Evolutionary conservation across 2,113 vertebrate species (phyloP).

Genomic region (Ceuthmochares aereus): DNA sequence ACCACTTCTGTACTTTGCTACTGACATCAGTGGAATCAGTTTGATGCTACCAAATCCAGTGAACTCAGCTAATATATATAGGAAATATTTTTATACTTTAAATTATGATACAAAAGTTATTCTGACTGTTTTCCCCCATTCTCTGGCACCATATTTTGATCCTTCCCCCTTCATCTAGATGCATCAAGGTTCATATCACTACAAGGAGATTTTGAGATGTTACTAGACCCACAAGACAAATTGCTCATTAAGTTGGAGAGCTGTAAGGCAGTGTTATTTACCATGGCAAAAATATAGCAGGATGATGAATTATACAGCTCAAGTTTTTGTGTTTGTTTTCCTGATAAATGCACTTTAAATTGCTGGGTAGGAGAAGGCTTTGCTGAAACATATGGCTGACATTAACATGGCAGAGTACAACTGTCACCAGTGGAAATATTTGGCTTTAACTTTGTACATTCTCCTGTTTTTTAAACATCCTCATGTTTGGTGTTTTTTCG

Average conservation of each 20-base stretch:
- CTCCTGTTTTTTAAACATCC: not conserved
- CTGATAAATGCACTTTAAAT: not conserved
- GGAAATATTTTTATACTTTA: not conserved
- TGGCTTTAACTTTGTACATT: not conserved
- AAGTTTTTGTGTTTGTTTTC: not conserved
- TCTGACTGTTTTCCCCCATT: not conserved
- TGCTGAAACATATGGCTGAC: not conserved
- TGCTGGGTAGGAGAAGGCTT: not conserved
- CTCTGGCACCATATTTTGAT: not conserved
- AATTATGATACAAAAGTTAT: not conserved
- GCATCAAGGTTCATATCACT: not conserved
- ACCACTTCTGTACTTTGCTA: not conserved
- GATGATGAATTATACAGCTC: not conserved
- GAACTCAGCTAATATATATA: not conserved
- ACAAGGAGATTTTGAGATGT: not conserved
- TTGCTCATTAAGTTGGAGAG: not conserved
- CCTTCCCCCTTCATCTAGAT: not conserved
- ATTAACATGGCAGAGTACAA: not conserved
- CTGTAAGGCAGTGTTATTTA: conserved; percentile 1
- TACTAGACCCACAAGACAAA: conserved; percentile 1
- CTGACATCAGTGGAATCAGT: not conserved
- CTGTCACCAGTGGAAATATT: not conserved
- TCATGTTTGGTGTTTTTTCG: not conserved
- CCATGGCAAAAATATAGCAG: not conserved
- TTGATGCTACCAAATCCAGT: not conserved